Evolutionary conservation across 2,888 invertebrate species (phyloP).

Genomic region (Eupithecia dodoneata): DNA sequence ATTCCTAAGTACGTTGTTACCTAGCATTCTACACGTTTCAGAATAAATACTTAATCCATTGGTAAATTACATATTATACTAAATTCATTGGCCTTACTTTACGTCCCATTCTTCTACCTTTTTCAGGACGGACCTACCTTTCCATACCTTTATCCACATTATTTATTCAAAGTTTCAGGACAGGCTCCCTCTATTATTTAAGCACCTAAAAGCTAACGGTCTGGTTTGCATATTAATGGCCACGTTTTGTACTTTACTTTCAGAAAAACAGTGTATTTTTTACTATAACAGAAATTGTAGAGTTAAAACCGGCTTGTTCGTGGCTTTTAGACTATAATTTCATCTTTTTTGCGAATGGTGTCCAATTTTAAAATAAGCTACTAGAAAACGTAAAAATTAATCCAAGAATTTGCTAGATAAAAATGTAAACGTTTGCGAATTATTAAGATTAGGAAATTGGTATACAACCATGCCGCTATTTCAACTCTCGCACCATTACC

Average conservation of each 20-base stretch:
- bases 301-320: constrained; percentile 1
- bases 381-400: not conserved
- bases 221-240: constrained; percentile 11
- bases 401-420: not conserved
- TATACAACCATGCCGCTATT: not conserved
- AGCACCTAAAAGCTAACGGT: constrained; percentile 19
- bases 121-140: not conserved
- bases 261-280: constrained; percentile 11
- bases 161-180: constrained; percentile 22
- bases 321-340: constrained; percentile 21
- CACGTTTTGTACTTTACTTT: not conserved
- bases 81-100: not conserved
- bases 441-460: not conserved
- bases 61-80: not conserved
- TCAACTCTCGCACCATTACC: not conserved
- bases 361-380: not conserved
- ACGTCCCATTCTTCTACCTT: not conserved
- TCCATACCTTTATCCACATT: constrained; percentile 16
- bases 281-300: constrained; percentile 5
- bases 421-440: not conserved
- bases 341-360: constrained; percentile 10
- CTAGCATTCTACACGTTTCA: too few relatives aligned
- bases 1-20: too few relatives aligned
- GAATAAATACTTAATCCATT: not conserved
- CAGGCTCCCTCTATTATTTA: constrained; percentile 24